Conservation (phyloP, 1,140 invertebrate species). For the Tyrophagus putrescentiae region DNA sequence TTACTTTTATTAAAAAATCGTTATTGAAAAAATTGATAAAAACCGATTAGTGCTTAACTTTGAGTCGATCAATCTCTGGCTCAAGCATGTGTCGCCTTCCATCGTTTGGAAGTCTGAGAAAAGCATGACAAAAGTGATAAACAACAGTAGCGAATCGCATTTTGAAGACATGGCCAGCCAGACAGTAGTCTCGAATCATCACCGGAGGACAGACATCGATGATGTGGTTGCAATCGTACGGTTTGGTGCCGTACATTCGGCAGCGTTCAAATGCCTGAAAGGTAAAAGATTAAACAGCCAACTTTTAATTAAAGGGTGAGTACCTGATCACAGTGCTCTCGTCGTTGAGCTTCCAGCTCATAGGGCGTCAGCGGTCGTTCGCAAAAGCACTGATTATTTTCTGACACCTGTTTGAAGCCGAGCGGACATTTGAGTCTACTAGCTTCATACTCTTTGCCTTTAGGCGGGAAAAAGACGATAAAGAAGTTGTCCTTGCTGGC, state of each 20-base stretch:
- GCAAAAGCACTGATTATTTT: conserved; percentile 6
- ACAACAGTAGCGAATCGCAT: conserved; percentile 3
- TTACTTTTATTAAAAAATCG: too few species aligned
- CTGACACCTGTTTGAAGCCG: background rate
- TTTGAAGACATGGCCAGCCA: conserved; percentile 10
- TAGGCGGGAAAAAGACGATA: conserved; percentile 10
- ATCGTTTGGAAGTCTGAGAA: conserved; percentile 1
- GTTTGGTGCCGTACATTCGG: conserved; percentile 6
- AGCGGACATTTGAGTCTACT: background rate
- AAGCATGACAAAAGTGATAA: conserved; percentile 11
- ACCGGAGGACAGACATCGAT: background rate
- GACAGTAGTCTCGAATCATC: conserved; percentile 6
- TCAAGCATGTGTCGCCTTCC: background rate
- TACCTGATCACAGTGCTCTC: conserved; percentile 9
- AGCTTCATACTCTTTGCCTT: background rate
- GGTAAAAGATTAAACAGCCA: too few species aligned
- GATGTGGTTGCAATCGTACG: conserved; percentile 16
- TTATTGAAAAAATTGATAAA: too few species aligned
- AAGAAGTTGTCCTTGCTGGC: conserved; percentile 2
- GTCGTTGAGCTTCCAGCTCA: conserved; percentile 12
- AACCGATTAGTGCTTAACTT: background rate
- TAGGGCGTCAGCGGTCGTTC: conserved; percentile 9
- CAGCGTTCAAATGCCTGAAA: conserved; percentile 14
- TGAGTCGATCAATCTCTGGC: background rate
- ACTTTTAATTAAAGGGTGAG: too few species aligned